Evolutionary conservation across 2,797 vertebrate species (phyloP).

Genomic region (Liparis tanakae): DNA sequence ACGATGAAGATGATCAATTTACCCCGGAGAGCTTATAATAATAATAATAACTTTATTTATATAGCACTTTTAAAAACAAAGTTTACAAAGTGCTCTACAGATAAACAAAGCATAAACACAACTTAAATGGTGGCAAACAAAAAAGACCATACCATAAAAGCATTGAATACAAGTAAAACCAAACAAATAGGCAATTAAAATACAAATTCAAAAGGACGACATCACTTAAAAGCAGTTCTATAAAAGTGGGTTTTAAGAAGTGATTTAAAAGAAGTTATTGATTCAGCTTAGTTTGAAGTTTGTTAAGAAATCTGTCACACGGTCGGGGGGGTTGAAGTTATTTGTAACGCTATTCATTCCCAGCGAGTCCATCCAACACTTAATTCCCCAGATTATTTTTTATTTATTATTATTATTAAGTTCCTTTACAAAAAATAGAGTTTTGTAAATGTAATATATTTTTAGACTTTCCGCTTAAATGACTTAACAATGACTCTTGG

Average conservation of each 20-base stretch:
- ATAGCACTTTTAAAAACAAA: too few relatives aligned
- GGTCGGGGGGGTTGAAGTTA: background rate
- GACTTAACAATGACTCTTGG: background rate
- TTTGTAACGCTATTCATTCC: background rate
- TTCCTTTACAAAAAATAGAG: background rate
- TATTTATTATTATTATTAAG: background rate
- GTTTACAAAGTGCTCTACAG: too few relatives aligned
- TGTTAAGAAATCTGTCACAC: background rate
- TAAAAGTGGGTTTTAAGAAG: too few relatives aligned
- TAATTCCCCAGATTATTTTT: background rate
- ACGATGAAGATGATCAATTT: background rate
- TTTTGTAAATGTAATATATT: background rate
- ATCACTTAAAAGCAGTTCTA: too few relatives aligned
- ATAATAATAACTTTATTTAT: too few relatives aligned
- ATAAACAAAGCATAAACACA: too few relatives aligned
- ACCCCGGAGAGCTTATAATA: background rate
- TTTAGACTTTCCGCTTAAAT: background rate
- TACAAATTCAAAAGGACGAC: too few relatives aligned
- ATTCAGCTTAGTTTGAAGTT: background rate
- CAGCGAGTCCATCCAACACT: background rate
- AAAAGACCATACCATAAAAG: too few relatives aligned
- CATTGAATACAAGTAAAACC: too few relatives aligned
- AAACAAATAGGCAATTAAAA: too few relatives aligned
- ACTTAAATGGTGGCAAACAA: too few relatives aligned
- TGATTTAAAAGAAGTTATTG: too few relatives aligned